phyloP scores from a whole-genome alignment of 2,888 invertebrate species.

The Epicampocera succincta region DNA sequence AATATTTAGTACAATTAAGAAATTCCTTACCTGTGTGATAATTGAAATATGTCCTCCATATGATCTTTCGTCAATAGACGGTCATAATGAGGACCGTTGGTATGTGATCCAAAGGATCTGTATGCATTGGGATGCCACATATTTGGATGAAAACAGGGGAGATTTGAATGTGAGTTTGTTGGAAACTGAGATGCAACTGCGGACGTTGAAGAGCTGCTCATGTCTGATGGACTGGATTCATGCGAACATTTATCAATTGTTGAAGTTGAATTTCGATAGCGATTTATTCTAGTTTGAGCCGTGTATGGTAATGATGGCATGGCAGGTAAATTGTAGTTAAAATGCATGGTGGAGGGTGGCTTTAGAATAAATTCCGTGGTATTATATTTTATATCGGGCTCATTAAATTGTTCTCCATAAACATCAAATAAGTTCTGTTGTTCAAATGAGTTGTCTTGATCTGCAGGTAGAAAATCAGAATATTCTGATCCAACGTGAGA shows the following conservation, averaged over 20 bases:
- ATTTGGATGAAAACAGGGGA: conserved; percentile 74
- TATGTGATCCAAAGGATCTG: conserved; percentile 70
- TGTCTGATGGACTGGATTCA: conserved; percentile 10
- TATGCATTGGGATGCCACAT: conserved; percentile 79
- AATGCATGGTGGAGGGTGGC: conserved; percentile 74
- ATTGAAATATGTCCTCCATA: conserved; percentile 80
- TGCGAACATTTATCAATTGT: conserved; percentile 46
- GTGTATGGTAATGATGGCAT: conserved; percentile 62
- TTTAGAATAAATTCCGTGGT: conserved; percentile 75
- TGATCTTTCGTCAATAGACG: conserved; percentile 74
- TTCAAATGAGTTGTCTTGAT: conserved; percentile 70
- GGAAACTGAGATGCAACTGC: conserved; percentile 17
- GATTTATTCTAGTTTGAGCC: conserved; percentile 35
- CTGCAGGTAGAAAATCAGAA: conserved; percentile 53
- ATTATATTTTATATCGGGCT: conserved; percentile 54
- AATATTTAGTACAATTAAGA: neutral
- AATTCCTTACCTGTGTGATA: conserved; percentile 79
- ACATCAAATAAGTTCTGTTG: conserved; percentile 65
- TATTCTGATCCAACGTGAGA: conserved; percentile 73
- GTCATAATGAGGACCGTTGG: conserved; percentile 60
- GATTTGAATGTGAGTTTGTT: conserved; percentile 51
- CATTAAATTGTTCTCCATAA: conserved; percentile 60
- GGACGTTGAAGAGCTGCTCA: conserved; percentile 9
- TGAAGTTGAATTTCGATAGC: conserved; percentile 65
- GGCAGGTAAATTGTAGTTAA: conserved; percentile 74